Evolutionary conservation across 2,888 invertebrate species (phyloP), one percentile per base, ranked within the genome.

Genomic region (Dromius quadrimaculatus): DNA sequence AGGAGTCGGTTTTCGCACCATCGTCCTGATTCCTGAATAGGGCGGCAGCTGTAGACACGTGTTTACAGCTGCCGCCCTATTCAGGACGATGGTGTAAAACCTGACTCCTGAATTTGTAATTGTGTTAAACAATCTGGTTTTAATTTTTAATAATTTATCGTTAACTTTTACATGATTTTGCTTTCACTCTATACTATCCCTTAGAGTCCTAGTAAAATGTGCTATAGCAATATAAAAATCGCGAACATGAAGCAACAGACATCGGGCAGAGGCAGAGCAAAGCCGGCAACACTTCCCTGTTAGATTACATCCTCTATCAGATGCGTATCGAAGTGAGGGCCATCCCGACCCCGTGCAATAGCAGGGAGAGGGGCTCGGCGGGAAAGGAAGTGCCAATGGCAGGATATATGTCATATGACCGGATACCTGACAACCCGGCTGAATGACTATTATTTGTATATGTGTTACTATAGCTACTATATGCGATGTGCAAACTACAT

Each of bases 391-490:
- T 79, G 74, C 75, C 78, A 80, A 79, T 79, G 75, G 79, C 80
- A 80, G 80, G 80, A 80, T 80, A 80, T 76, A 78, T 79, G 76
- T 79, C 80, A 80, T 78, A 79, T 80, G 80, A 80, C 79, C 79
- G 80, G 80, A 80, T 78, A 78, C 76, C 23, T 28, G 13, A 54
- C 50, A 28, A 78, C 76, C 23, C 50, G 13, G 28, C 50, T 15
- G 77, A 79, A 78, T 78, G 76, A 78, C 74, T 76, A 74, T 74
- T 73, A 74, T 65, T 11, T 64, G 6, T 64, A n/a, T 22, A 22
- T 50, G 23, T 50, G 9, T 45, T 19, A 19, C 45, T 45, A 45
- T 45, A 45, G 19, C 36, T 45, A 45, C 45, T 45, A 45, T 45
- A 13, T 45, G 17, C 15, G 19, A 45, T 20, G 8, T 47, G 22